phyloP scores from a whole-genome alignment of 2,113 vertebrate species.

The Meleagris gallopavo region DNA sequence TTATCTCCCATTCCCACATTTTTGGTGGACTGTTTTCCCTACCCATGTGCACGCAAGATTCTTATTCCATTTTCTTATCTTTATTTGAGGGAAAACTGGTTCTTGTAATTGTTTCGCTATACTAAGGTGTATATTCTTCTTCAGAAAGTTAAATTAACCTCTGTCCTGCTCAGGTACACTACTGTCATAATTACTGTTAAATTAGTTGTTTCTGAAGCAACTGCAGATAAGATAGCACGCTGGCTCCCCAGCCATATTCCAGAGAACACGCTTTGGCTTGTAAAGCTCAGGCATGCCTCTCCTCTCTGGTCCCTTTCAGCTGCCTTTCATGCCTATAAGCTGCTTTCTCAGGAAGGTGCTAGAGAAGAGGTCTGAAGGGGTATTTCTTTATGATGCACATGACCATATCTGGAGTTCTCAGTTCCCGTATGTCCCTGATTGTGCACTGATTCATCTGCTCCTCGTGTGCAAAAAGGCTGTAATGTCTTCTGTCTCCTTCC shows the following conservation, averaged over 20 bases:
- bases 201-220: constrained; percentile 40
- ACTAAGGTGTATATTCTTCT: neutral
- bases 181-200: constrained; percentile 34
- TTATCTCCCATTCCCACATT: neutral
- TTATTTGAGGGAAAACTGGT: neutral
- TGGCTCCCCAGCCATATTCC: neutral
- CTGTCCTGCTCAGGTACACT: constrained; percentile 18
- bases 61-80: constrained; percentile 42
- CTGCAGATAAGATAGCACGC: constrained; percentile 31
- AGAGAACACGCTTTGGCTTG: neutral
- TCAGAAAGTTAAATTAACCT: constrained; percentile 41
- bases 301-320: neutral
- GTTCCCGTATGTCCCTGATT: neutral
- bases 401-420: neutral
- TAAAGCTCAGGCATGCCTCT: neutral
- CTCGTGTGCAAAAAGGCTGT: accelerated
- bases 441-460: neutral
- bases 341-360: neutral
- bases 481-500: neutral
- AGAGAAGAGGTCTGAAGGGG: neutral
- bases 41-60: constrained; percentile 54
- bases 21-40: constrained; percentile 34
- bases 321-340: neutral
- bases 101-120: constrained; percentile 40
- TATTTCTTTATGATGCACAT: neutral